phyloP scores from a whole-genome alignment of 2,797 vertebrate species.

The Pyrocephalus nanus region DNA sequence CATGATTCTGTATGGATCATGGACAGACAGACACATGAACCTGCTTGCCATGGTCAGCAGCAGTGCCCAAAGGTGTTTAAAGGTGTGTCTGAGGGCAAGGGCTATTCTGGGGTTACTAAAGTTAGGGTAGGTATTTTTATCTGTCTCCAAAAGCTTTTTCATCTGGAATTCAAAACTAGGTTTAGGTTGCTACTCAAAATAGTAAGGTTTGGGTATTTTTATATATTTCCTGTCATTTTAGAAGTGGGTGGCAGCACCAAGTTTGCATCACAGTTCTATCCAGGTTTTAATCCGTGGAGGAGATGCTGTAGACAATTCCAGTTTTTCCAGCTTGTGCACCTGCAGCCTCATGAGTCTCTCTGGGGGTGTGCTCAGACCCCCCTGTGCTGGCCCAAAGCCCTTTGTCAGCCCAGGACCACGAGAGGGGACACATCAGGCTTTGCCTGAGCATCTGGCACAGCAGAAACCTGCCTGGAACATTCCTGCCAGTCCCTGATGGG shows the following conservation, averaged over 20 bases:
- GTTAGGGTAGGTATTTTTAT: background rate
- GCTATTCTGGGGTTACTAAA: background rate
- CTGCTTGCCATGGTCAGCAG: background rate
- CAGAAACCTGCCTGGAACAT: background rate
- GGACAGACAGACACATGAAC: background rate
- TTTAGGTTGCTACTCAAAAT: background rate
- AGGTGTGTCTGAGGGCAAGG: background rate
- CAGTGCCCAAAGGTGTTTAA: background rate
- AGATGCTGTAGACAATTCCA: background rate
- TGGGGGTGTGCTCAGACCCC: background rate
- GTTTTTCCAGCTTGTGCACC: background rate
- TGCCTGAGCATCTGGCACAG: background rate
- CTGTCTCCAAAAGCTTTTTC: background rate
- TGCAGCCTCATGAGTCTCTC: background rate
- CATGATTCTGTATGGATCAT: background rate
- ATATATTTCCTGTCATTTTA: background rate
- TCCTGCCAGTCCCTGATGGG: background rate
- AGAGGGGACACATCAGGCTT: accelerated
- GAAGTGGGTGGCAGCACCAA: background rate
- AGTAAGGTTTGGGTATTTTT: background rate
- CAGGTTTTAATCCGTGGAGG: background rate
- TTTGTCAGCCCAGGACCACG: background rate
- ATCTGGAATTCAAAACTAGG: background rate
- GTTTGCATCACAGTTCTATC: background rate
- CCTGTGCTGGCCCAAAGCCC: background rate